Evolutionary conservation across 2,888 invertebrate genomes (phyloP).

Genomic region (Cantharis rustica): DNA sequence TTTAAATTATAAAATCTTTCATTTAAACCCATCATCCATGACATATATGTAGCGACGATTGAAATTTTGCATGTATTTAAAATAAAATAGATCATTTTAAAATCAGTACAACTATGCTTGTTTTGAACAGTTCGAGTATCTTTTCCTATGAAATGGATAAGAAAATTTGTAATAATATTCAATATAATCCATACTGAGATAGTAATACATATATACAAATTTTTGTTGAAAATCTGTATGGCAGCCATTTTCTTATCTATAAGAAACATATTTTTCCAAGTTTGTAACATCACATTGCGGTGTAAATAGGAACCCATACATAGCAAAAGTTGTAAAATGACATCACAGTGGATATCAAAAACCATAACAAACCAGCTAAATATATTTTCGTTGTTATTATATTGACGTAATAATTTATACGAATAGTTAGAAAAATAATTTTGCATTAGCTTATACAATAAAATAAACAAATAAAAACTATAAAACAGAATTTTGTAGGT

Average conservation of each 20-base stretch:
- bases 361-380: background rate
- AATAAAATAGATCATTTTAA: background rate
- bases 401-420: too few species aligned
- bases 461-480: background rate
- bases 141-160: background rate
- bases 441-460: background rate
- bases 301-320: background rate
- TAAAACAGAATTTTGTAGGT: background rate
- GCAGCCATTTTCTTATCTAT: background rate
- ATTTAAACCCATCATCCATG: background rate
- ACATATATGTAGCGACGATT: background rate
- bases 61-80: background rate
- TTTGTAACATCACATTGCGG: background rate
- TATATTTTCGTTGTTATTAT: background rate
- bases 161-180: background rate
- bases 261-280: background rate
- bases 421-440: background rate
- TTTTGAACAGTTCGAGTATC: too few species aligned
- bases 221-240: background rate
- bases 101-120: too few species aligned
- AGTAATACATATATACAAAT: background rate
- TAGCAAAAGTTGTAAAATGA: background rate
- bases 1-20: background rate
- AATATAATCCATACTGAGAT: background rate
- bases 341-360: background rate